Evolutionary conservation across 2,888 invertebrate genomes (phyloP).

Genomic region (Mythimna loreyi): DNA sequence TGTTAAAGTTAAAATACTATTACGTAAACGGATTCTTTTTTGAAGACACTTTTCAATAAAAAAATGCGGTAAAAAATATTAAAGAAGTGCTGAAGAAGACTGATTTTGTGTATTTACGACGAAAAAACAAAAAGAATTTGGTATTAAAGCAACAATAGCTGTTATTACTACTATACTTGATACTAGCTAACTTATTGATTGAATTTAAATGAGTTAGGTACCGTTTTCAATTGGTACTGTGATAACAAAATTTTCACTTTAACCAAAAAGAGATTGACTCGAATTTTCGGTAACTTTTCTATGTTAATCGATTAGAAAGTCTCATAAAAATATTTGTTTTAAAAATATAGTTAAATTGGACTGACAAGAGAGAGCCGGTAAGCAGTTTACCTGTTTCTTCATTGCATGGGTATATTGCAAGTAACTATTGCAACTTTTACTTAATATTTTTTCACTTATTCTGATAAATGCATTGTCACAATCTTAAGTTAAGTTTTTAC

Average conservation of each 20-base stretch:
- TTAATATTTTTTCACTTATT: slow-evolving; percentile 6
- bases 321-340: slow-evolving; percentile 30
- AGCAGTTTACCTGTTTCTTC: slow-evolving; percentile 25
- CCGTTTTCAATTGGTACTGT: not conserved
- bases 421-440: slow-evolving; percentile 22
- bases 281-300: slow-evolving; percentile 40
- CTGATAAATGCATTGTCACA: not conserved
- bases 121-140: too few relatives aligned
- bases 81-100: not conserved
- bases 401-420: slow-evolving; percentile 25
- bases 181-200: not conserved
- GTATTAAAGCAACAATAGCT: not conserved
- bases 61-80: not conserved
- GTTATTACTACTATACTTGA: not conserved
- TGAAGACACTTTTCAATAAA: not conserved
- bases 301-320: slow-evolving; percentile 41
- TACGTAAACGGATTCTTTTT: not conserved
- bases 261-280: slow-evolving; percentile 7
- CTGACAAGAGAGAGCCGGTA: slow-evolving; percentile 40
- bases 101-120: not conserved
- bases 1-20: not conserved
- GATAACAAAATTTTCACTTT: slow-evolving; percentile 12
- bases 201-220: not conserved
- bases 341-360: slow-evolving; percentile 35
- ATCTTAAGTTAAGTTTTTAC: not conserved